A percentile compares a stretch with the other conserved stretches of the same genome.
phyloP scores from a whole-genome alignment of 2,888 invertebrate genomes.

The Pyrrhia umbra region DNA sequence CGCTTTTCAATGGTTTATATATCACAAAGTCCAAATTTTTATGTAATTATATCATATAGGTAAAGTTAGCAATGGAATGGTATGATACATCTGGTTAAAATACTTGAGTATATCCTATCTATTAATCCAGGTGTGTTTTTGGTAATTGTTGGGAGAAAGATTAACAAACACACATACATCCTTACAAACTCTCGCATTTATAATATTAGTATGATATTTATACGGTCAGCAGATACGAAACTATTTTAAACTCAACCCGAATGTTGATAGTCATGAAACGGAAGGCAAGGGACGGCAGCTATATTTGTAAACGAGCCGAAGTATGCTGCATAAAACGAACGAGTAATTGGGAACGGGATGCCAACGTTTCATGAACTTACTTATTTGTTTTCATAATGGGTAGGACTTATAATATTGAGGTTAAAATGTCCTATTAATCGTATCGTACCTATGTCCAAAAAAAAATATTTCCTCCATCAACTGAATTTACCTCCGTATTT shows the following conservation, averaged over 20 bases:
- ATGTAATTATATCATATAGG: background rate
- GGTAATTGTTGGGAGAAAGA: no score
- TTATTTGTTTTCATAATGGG: slow-evolving; percentile 10
- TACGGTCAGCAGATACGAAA: background rate
- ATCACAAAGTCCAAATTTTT: background rate
- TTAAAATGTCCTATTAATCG: slow-evolving; percentile 15
- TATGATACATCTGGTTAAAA: no score
- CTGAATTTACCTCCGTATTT: no score
- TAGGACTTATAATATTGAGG: background rate
- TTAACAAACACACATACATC: no score
- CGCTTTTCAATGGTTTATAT: background rate
- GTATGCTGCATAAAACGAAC: slow-evolving; percentile 23
- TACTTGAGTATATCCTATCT: no score
- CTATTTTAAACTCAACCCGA: slow-evolving; percentile 27
- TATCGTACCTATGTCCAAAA: slow-evolving; percentile 9
- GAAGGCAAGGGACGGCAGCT: slow-evolving; percentile 15
- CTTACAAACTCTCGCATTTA: no score
- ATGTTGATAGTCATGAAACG: slow-evolving; percentile 21
- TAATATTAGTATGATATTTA: no score
- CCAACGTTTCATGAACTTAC: slow-evolving; percentile 9
- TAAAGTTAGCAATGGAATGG: background rate
- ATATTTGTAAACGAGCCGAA: slow-evolving; percentile 33
- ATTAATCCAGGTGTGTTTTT: no score
- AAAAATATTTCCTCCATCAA: slow-evolving; percentile 1
- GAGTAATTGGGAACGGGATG: slow-evolving; percentile 19